Conservation (phyloP, 1,140 invertebrate genomes). For the Temnothorax nylanderi region DNA sequence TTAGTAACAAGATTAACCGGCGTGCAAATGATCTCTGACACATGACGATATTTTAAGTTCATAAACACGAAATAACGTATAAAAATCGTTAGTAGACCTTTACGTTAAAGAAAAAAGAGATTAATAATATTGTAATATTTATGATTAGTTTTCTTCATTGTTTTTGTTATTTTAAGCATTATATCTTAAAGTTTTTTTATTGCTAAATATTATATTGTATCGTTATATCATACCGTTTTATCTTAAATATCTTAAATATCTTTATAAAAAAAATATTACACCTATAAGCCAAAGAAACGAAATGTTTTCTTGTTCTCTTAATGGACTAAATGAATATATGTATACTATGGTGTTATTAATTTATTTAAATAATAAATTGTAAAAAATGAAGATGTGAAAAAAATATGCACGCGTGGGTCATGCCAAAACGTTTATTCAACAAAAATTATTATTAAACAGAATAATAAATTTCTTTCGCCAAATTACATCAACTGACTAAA, state of each 20-base stretch:
- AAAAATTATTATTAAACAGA: too few species aligned
- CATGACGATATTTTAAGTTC: slow-evolving; percentile 3
- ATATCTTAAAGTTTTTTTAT: background rate
- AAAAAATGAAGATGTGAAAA: slow-evolving; percentile 3
- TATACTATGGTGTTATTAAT: slow-evolving; percentile 8
- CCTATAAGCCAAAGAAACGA: slow-evolving; percentile 61
- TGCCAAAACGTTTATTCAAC: background rate
- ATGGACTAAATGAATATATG: background rate
- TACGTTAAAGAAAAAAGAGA: background rate
- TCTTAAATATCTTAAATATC: slow-evolving; percentile 1
- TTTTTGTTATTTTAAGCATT: slow-evolving; percentile 12
- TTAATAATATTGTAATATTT: background rate
- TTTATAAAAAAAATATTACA: slow-evolving; percentile 16
- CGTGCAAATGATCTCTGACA: slow-evolving; percentile 16
- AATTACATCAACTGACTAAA: too few species aligned
- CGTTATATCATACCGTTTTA: background rate
- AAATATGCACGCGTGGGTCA: background rate
- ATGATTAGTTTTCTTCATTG: background rate
- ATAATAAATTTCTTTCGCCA: too few species aligned
- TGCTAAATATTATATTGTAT: slow-evolving; percentile 24
- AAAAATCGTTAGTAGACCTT: background rate
- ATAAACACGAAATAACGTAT: background rate
- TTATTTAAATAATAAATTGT: slow-evolving; percentile 6
- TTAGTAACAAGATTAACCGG: slow-evolving; percentile 3
- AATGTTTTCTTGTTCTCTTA: slow-evolving; percentile 27